Evolutionary conservation across 2,888 invertebrate genomes (phyloP), one percentile per base, ranked within the genome.

Genomic region (Eupithecia dodoneata): DNA sequence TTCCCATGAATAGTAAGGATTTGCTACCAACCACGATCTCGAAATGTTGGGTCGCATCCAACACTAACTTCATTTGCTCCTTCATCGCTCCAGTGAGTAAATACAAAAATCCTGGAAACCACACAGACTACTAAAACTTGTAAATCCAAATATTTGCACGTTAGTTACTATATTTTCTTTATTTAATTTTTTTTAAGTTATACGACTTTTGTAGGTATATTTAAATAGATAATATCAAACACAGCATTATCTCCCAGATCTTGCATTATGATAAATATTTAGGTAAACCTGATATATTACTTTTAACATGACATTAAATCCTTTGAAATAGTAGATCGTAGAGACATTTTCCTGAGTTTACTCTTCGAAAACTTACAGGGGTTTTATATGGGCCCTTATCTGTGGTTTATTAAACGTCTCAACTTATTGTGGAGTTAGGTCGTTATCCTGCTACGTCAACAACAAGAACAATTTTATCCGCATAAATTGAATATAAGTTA

Each of bases 401-500:
- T 52, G 65, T 66, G 71, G 66, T 71, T 65, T 75, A 71, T 71
- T 71, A 73, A 71, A 76, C 71, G 4, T 59, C 71, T 63, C 55
- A 79, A 79, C 72, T 75, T 74, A 70, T 71, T 70, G 74, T 75
- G 72, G 73, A 79, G 78, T 80, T 80, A 70, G 73, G 59, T 74
- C 73, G 74, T 77, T 79, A 77, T 79, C 72, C 76, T 76, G 73
- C 77, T 42, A 49, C 76, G 78, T 78, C 76, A 81, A 79, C 79
- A 80, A 80, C 79, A 79, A 80, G 76, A 81, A 79, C 74, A 77
- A 79, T 79, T 76, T 80, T 80, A 78, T 81, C 80, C 45, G 73
- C 76, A 79, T 78, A 79, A 79, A 80, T 76, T 75, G 76, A 77
- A 79, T 78, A 81, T 76, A 82, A 82, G 78, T 81, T 77, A 82